A percentile compares a stretch with the other conserved stretches of the same genome.
phyloP scores from a whole-genome alignment of 2,113 vertebrate species.

The Sander vitreus region DNA sequence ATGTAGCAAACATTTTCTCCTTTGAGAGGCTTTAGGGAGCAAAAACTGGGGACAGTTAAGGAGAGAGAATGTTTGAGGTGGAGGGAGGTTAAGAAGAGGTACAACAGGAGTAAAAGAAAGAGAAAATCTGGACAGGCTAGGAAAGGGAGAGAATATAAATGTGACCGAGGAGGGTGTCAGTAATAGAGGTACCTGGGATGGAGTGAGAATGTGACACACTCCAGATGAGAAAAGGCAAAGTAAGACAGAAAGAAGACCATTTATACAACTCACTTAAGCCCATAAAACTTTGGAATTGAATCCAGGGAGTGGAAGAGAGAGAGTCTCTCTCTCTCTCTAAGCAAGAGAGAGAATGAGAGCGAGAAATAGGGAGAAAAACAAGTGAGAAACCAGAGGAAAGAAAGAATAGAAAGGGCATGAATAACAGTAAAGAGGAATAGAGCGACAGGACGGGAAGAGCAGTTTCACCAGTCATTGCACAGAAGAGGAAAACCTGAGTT shows the following conservation, averaged over 20 bases:
- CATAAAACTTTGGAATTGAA: slow-evolving; percentile 69
- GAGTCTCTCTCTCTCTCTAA: slow-evolving; percentile 47
- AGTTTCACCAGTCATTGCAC: slow-evolving; percentile 68
- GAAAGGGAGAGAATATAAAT: slow-evolving; percentile 22
- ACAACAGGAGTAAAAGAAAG: not conserved
- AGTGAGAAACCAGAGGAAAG: slow-evolving; percentile 31
- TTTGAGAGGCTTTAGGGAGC: not conserved
- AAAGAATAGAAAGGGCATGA: slow-evolving; percentile 47
- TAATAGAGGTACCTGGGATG: slow-evolving; percentile 13
- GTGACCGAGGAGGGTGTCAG: not conserved
- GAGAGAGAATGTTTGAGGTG: not conserved
- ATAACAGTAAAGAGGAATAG: slow-evolving; percentile 59
- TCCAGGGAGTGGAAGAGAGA: slow-evolving; percentile 22
- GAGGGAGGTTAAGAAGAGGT: slow-evolving; percentile 3
- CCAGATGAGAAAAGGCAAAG: slow-evolving; percentile 55
- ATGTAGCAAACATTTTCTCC: not conserved
- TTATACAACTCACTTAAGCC: slow-evolving; percentile 69
- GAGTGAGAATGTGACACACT: slow-evolving; percentile 44
- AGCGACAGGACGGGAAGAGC: slow-evolving; percentile 50
- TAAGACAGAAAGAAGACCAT: slow-evolving; percentile 63
- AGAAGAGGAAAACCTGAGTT: slow-evolving; percentile 76
- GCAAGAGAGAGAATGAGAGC: slow-evolving; percentile 16
- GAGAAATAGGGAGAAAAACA: slow-evolving; percentile 29
- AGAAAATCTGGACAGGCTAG: not conserved
- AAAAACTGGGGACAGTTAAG: not conserved